phyloP scores from a whole-genome alignment of 2,888 invertebrate species.

The Ceramica pisi region DNA sequence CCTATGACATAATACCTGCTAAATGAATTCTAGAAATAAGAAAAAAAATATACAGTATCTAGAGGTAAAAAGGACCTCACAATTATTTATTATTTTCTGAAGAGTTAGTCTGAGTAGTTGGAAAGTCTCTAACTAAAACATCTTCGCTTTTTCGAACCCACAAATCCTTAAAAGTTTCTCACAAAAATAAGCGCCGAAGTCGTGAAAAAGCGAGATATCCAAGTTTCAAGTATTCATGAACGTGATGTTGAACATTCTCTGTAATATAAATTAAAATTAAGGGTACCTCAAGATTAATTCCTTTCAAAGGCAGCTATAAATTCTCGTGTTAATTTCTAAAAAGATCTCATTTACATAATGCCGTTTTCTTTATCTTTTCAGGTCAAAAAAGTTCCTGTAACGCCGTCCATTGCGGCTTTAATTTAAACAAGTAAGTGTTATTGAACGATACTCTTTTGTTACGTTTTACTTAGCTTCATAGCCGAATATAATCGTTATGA shows the following conservation, averaged over 20 bases:
- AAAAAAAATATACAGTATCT: background rate
- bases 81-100: conserved; percentile 30
- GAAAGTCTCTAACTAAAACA: conserved; percentile 14
- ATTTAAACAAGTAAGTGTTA: conserved; percentile 83
- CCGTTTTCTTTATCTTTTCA: conserved; percentile 78
- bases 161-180: conserved; percentile 25
- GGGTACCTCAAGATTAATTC: conserved; percentile 66
- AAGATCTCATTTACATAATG: conserved; percentile 66
- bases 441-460: conserved; percentile 38
- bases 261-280: conserved; percentile 59
- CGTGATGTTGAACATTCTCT: conserved; percentile 46
- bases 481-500: conserved; percentile 16
- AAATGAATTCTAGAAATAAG: conserved; percentile 17
- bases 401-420: conserved; percentile 84
- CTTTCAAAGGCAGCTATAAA: conserved; percentile 68
- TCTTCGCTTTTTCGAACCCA: conserved; percentile 23
- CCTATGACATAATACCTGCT: conserved; percentile 35
- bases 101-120: conserved; percentile 19
- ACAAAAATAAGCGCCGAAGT: conserved; percentile 27
- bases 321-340: conserved; percentile 66
- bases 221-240: conserved; percentile 56
- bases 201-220: conserved; percentile 19
- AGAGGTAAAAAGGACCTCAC: background rate
- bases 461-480: conserved; percentile 17
- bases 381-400: conserved; percentile 86